Evolutionary conservation across 2,113 vertebrate species (phyloP), one percentile per base, ranked within the genome.

Genomic region (Nerophis ophidion): DNA sequence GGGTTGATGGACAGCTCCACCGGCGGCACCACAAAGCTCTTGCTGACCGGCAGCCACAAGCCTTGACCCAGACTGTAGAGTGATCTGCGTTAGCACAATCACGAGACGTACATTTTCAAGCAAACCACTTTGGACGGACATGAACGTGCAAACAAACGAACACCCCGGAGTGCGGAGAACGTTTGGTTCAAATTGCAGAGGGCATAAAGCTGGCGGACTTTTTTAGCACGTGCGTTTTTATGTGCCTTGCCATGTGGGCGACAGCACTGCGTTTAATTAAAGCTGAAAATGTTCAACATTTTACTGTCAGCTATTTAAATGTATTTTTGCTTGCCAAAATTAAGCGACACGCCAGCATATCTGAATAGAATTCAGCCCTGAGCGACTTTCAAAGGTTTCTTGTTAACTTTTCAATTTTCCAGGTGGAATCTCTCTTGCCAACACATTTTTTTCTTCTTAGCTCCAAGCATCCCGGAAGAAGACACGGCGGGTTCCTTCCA

Each of bases 1-100:
- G 97, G 96, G 76, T 95, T 99, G 89, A 99, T 97, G 19, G 96
- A 98, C 81, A 99, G 91, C 65, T 99, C 95, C 84, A 98, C 92
- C 0, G 97, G 97, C 0, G 97, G 95, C 13, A 99, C 95, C 80
- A 99, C 97, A 0, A 99, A 98, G 85, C 93, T 99, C 87, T 98
- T 99, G 84, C 95, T 99, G 88, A 98, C 95, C 1, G 97, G 97
- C 71, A 99, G 91, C 97, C 97, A 99, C 81, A 99, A 77, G 15
- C 97, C 97, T 84, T 98, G 97, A 66, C 94, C 95, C 86, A 98
- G 81, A 82, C 94, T 98, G 83, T 98, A 98, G 74, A 97, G 97
- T 48, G 95, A 97, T 89, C 97, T 99, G 87, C 36, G 77, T 81
- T 75, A 82, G 81, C 81, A 73, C 66, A 26, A 68, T 59, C 65